phyloP scores from a whole-genome alignment of 2,888 invertebrate species.

The Liodrosophila aerea region DNA sequence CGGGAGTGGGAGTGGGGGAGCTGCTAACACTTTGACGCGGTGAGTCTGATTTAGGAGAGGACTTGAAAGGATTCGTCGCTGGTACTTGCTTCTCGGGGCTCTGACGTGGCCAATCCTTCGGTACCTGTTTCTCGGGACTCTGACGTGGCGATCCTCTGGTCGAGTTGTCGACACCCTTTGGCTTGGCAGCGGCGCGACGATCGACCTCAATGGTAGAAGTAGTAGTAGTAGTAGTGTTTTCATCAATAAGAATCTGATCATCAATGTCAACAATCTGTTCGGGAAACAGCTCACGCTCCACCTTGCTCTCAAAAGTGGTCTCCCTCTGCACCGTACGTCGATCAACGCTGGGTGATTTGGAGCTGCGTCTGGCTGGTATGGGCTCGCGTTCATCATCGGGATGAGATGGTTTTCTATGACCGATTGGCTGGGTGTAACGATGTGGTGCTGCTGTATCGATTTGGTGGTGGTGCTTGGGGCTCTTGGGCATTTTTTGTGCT shows the following conservation, averaged over 20 bases:
- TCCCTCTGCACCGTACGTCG: constrained; percentile 67
- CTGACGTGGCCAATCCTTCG: constrained; percentile 27
- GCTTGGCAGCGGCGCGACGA: constrained; percentile 3
- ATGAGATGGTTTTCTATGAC: constrained; percentile 20
- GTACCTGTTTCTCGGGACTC: constrained; percentile 21
- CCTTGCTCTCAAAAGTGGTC: constrained; percentile 63
- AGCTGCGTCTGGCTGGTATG: constrained; percentile 42
- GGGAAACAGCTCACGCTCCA: constrained; percentile 39
- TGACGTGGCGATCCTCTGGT: constrained; percentile 5
- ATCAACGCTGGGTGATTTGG: constrained; percentile 63
- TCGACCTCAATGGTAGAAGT: constrained; percentile 12
- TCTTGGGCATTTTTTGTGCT: constrained; percentile 57
- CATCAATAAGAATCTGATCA: constrained; percentile 55
- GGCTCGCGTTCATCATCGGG: constrained; percentile 24
- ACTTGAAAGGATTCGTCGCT: neutral
- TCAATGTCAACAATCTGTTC: constrained; percentile 41
- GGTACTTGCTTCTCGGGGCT: constrained; percentile 25
- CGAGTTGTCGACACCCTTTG: constrained; percentile 15
- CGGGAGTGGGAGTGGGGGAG: constrained; percentile 12
- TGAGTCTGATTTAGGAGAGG: neutral
- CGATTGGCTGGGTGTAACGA: constrained; percentile 53
- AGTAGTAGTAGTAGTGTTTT: constrained; percentile 23
- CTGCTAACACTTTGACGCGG: too few species aligned
- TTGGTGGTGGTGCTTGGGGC: constrained; percentile 54
- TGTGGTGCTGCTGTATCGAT: constrained; percentile 50